Base-by-base conservation (phyloP, 2,888 invertebrate species). In the Aspidiotus destructor region DNA sequence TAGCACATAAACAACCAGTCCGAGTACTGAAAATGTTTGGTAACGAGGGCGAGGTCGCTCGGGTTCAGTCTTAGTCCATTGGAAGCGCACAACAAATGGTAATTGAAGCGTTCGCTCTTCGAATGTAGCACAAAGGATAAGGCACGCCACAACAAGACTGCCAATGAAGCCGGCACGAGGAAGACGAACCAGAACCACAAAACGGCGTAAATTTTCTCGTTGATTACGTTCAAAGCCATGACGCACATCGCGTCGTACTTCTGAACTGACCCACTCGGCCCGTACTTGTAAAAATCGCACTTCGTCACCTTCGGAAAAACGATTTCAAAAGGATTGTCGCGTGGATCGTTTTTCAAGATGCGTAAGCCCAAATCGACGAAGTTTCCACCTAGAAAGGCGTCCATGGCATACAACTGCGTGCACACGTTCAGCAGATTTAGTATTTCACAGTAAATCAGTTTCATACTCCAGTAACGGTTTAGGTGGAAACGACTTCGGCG, bases 111-210 rank as follows among this genome's bases (percentile, higher is more conserved):
- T 41, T 92, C 88, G 57, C 93, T 83, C 17, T 91, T 78, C 57
- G 83, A 82, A 5, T 92, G 91, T 76, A 86, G 80, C 72, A 85
- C 83, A 70, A 92, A 84, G 73, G 92, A 88, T 62, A 88, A 78
- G 69, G 85, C 80, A 79, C 87, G 82, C 77, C 88, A 89, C 1
- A 86, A 74, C 61, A 91, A 54, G 11, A 63, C 76, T 53, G 89
- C 80, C 55, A 86, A 80, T 0, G 83, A 74, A 40, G 91, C 79
- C 72, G 89, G 77, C 0, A 85, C 77, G 0, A 88, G 85, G 70
- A 93, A 79, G 60, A 90, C 86, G 79, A 86, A 92, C 93, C 93
- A 93, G 79, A 93, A 93, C 93, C 93, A 93, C 62, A 93, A 83
- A 80, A 92, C 91, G 72, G 92, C 88, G 80, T 91, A 93, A 0